Evolutionary conservation across 2,797 vertebrate species (phyloP).

Genomic region (Darevskia nairensis): DNA sequence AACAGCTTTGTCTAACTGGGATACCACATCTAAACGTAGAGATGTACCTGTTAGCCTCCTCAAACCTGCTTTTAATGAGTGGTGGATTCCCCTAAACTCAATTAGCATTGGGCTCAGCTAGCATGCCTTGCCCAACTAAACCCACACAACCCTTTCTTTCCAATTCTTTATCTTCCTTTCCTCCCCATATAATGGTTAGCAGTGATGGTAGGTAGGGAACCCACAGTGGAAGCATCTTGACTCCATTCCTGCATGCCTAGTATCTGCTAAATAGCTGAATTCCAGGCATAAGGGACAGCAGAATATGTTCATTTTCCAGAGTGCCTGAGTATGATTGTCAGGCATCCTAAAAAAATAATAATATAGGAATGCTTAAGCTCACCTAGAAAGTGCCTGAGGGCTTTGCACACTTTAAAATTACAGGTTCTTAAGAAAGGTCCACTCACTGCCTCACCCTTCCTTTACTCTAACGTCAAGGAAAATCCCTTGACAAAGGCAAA

Average conservation of each 20-base stretch:
- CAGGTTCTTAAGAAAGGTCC: too few species aligned
- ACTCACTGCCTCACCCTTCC: too few species aligned
- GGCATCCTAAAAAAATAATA: background rate
- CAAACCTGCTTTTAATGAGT: background rate
- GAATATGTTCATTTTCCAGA: background rate
- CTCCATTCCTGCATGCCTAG: background rate
- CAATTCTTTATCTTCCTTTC: too few species aligned
- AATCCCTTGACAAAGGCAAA: too few species aligned
- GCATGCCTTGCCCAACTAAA: too few species aligned
- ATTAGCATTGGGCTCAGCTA: background rate
- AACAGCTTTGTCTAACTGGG: background rate
- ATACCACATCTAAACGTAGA: background rate
- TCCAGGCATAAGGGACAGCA: background rate
- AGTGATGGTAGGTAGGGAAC: background rate
- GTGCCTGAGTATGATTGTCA: background rate
- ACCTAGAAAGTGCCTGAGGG: too few species aligned
- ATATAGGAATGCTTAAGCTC: too few species aligned
- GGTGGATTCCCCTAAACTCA: background rate
- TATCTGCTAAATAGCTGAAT: background rate
- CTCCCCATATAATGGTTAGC: background rate
- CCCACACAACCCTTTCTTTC: background rate
- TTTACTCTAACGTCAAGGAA: too few species aligned
- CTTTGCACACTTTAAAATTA: too few species aligned
- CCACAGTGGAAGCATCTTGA: background rate
- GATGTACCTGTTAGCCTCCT: background rate